These are phyloP conservation scores for Teleiodes luculella DNA, from an alignment of 2,888 invertebrate genomes.

Conservation along the genomic window DNA sequence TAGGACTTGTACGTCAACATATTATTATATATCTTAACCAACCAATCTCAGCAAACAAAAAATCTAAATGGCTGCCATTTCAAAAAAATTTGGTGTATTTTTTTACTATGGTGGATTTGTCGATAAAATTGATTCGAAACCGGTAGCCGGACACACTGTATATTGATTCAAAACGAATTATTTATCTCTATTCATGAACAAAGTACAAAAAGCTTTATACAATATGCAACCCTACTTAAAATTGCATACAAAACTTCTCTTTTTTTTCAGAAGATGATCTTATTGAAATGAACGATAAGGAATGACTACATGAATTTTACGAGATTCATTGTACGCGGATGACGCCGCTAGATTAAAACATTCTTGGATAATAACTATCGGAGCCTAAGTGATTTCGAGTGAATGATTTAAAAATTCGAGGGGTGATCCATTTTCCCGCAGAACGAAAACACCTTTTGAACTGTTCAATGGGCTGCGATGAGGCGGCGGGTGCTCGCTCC, in stretches of 20 bases:
- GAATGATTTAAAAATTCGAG: slow-evolving; percentile 64
- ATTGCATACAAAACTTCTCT: slow-evolving; percentile 34
- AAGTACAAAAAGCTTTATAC: slow-evolving; percentile 1
- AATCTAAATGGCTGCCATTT: too few species aligned
- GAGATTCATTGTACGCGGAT: slow-evolving; percentile 65
- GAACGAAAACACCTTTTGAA: slow-evolving; percentile 79
- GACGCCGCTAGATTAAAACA: slow-evolving; percentile 76
- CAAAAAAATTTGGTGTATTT: too few species aligned
- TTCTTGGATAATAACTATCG: slow-evolving; percentile 74
- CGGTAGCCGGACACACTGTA: too few species aligned
- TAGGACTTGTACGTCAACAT: too few species aligned
- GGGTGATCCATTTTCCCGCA: slow-evolving; percentile 73
- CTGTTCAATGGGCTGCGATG: slow-evolving; percentile 69
- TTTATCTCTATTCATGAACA: neutral
- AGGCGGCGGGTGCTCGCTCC: slow-evolving; percentile 58
- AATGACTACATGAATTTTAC: slow-evolving; percentile 67
- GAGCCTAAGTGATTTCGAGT: slow-evolving; percentile 72
- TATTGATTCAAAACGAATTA: too few species aligned
- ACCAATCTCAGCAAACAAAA: too few species aligned
- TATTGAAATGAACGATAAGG: slow-evolving; percentile 51
- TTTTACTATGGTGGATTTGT: too few species aligned
- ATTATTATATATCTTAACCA: too few species aligned
- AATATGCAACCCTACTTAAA: slow-evolving; percentile 33
- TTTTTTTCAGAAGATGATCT: slow-evolving; percentile 33
- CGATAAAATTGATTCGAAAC: too few species aligned